Conservation (phyloP, 1,140 invertebrate genomes). For the Cephus cinctus region DNA sequence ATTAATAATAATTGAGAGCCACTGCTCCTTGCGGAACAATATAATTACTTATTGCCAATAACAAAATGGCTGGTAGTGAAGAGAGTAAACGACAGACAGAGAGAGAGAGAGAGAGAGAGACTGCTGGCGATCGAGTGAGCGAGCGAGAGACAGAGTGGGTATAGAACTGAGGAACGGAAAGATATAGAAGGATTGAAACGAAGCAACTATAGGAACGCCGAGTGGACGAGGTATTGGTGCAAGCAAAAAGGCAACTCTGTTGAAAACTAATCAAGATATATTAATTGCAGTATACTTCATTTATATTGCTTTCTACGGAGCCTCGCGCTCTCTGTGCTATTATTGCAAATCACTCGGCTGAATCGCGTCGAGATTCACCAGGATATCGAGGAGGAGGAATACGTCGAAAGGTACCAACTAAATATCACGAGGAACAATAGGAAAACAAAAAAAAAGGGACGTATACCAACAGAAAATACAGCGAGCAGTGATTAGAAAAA, state of each 20-base stretch:
- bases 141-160: slow-evolving; percentile 5
- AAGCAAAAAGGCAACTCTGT: slow-evolving; percentile 40
- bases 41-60: slow-evolving; percentile 44
- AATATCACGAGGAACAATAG: too few relatives aligned
- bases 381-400: slow-evolving; percentile 1
- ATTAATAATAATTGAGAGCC: slow-evolving; percentile 22
- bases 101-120: slow-evolving; percentile 9
- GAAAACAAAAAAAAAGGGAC: too few relatives aligned
- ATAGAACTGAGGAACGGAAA: neutral
- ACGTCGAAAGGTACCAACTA: neutral
- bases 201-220: slow-evolving; percentile 11
- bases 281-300: slow-evolving; percentile 48
- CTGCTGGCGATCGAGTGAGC: slow-evolving; percentile 7
- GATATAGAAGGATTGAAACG: slow-evolving; percentile 4
- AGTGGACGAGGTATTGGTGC: slow-evolving; percentile 22
- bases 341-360: slow-evolving; percentile 45
- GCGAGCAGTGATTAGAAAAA: too few relatives aligned
- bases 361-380: too few relatives aligned
- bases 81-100: slow-evolving; percentile 17
- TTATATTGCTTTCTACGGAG: slow-evolving; percentile 38
- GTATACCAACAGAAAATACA: too few relatives aligned
- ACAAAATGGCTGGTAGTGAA: slow-evolving; percentile 36
- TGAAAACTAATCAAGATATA: slow-evolving; percentile 50
- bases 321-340: slow-evolving; percentile 32
- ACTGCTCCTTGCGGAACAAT: slow-evolving; percentile 22